Conservation (phyloP, 2,113 vertebrate species). For the Crotalus viridis region DNA sequence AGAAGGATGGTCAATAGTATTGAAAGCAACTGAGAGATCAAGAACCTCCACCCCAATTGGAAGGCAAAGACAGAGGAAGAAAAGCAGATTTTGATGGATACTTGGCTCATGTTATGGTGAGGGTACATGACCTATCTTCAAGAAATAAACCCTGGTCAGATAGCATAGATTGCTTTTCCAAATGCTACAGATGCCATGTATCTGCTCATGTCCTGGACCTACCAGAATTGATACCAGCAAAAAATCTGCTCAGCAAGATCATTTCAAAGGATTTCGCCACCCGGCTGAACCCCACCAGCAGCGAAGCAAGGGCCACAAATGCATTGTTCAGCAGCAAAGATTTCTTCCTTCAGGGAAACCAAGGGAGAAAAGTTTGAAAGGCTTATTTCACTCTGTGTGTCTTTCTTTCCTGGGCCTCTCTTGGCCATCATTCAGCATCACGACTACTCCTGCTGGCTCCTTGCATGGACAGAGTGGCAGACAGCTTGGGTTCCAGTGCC, state of each 20-base stretch:
- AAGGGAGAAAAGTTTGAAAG: constrained; percentile 10
- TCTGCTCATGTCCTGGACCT: neutral
- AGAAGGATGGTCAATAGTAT: neutral
- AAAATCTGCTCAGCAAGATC: constrained; percentile 83
- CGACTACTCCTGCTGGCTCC: neutral
- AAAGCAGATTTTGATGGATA: neutral
- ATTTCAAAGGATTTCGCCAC: constrained; percentile 85
- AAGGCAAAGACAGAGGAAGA: neutral
- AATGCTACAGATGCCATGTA: neutral
- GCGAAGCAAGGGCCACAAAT: constrained; percentile 77
- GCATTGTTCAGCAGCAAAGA: constrained; percentile 85
- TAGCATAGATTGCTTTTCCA: neutral
- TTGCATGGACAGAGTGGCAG: neutral
- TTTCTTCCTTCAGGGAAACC: constrained; percentile 78
- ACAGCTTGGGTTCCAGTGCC: neutral
- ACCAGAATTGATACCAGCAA: constrained; percentile 86
- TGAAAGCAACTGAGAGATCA: neutral
- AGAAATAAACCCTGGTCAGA: neutral
- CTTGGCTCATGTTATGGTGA: neutral
- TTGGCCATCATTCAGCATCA: neutral
- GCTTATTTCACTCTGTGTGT: neutral
- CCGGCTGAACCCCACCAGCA: constrained; percentile 78
- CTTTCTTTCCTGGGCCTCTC: neutral
- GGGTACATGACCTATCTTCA: neutral
- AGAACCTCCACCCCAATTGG: neutral